Percentiles rank a stretch among this genome's conserved stretches.
Evolutionary conservation across 2,113 vertebrate genomes (phyloP).

Genomic region (Hymenochirus boettgeri): DNA sequence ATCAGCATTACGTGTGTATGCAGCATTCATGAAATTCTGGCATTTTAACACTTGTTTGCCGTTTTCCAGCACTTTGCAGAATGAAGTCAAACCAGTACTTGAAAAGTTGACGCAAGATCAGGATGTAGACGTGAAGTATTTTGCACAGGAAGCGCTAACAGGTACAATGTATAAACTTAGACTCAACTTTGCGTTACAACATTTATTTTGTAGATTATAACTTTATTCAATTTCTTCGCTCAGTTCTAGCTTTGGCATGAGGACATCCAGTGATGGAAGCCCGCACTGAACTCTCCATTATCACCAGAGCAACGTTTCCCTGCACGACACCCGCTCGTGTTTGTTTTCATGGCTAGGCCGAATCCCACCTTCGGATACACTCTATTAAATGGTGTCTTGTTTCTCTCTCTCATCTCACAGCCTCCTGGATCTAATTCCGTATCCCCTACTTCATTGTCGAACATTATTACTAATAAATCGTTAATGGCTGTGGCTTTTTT

Average conservation of each 20-base stretch:
- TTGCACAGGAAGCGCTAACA: conserved; percentile 63
- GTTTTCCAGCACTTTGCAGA: conserved; percentile 56
- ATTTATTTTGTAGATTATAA: background rate
- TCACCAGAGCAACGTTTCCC: background rate
- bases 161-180: conserved; percentile 50
- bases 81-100: conserved; percentile 62
- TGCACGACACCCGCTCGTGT: conserved; percentile 23
- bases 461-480: conserved; percentile 7
- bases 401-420: background rate
- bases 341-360: conserved; percentile 1
- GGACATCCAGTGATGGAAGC: conserved; percentile 21
- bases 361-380: background rate
- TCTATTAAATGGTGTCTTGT: conserved; percentile 5
- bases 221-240: conserved; percentile 4
- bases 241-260: conserved; percentile 61
- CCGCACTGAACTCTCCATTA: background rate
- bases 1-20: no score
- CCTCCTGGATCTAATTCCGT: conserved; percentile 6
- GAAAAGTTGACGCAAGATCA: conserved; percentile 64
- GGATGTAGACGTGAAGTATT: conserved; percentile 66
- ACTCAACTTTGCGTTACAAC: background rate
- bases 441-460: background rate
- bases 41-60: no score
- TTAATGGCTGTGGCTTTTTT: conserved; percentile 25
- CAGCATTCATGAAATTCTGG: no score